phyloP scores from a whole-genome alignment of 2,888 invertebrate genomes.

The Cremastinae sp. region DNA sequence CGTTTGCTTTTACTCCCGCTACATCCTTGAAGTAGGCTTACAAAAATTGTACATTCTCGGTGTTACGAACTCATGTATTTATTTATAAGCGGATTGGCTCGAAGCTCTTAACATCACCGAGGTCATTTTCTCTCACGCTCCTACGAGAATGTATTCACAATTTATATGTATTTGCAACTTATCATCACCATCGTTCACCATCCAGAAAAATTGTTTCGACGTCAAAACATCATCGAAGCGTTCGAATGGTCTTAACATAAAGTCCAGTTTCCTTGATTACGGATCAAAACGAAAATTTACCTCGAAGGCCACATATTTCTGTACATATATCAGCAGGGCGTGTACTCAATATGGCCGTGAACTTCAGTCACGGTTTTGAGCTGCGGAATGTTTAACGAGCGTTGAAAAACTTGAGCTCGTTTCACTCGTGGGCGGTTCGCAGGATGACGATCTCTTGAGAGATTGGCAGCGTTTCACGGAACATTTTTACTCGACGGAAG shows the following conservation, averaged over 20 bases:
- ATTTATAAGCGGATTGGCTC: neutral
- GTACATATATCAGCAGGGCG: neutral
- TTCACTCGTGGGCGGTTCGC: conserved; percentile 33
- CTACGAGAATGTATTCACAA: neutral
- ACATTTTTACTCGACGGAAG: conserved; percentile 4
- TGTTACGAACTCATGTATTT: neutral
- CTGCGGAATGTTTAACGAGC: conserved; percentile 30
- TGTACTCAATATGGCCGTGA: conserved; percentile 37
- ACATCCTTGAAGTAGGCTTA: no score
- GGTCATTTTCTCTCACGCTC: neutral
- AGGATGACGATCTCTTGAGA: conserved; percentile 46
- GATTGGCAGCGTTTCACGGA: conserved; percentile 30
- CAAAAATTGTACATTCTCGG: neutral
- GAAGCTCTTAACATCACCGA: neutral
- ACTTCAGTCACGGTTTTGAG: conserved; percentile 31
- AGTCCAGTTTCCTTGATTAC: no score
- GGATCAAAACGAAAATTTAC: neutral
- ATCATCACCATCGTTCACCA: no score
- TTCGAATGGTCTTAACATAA: no score
- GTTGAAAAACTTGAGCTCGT: conserved; percentile 23
- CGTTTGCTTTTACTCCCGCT: no score
- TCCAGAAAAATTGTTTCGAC: no score
- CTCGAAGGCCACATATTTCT: conserved; percentile 8
- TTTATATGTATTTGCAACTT: neutral
- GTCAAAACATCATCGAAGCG: no score